Evolutionary conservation across 2,888 invertebrate species (phyloP), one percentile per base, ranked within the genome.

Genomic region (Parthenolecanium corni): DNA sequence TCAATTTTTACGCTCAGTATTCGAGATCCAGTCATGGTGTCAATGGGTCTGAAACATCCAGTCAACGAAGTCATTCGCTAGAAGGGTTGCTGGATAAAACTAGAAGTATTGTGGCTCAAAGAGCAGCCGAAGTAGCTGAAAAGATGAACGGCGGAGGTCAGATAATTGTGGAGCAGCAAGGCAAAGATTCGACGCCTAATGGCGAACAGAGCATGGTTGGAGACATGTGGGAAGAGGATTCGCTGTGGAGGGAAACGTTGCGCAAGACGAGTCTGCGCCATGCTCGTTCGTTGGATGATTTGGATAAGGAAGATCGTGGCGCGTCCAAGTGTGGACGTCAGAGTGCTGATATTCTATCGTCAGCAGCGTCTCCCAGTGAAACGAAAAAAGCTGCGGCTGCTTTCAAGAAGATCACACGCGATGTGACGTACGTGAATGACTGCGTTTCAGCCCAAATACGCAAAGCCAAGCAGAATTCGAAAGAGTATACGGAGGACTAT

Each of bases 271-370:
- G 88, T 66, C 82, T 88, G 69, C 77, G 88, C 40, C 89, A 89
- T 71, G 88, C 89, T 1, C 79, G 86, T 61, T 89, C 89, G 0
- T 77, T 89, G 75, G 89, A 90, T 69, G 86, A 89, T 73, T 77
- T 90, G 62, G 89, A 89, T 69, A 57, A 62, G 2, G 66, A 65
- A 14, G 51, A 54, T 12, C 36, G 49, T 16, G 6, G 24, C 18
- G 36, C 44, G 11, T 51, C 52, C 21, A 65, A 66, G 58, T 64
- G 62, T 23, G 69, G 68, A 1, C 66, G 68, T 4, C 67, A 68
- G 52, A 67, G 67, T 53, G 67, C 67, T 1, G 68, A 68, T 52
- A 65, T 67, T 4, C 62, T 68, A 42, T 51, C 44, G 16, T 42
- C 53, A 16, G 4, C 31, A 9, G 4, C 31, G 31, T 16, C 64